These are phyloP conservation scores for Fregata magnificens DNA, from an alignment of 2,113 vertebrate species.

Conservation along the genomic window DNA sequence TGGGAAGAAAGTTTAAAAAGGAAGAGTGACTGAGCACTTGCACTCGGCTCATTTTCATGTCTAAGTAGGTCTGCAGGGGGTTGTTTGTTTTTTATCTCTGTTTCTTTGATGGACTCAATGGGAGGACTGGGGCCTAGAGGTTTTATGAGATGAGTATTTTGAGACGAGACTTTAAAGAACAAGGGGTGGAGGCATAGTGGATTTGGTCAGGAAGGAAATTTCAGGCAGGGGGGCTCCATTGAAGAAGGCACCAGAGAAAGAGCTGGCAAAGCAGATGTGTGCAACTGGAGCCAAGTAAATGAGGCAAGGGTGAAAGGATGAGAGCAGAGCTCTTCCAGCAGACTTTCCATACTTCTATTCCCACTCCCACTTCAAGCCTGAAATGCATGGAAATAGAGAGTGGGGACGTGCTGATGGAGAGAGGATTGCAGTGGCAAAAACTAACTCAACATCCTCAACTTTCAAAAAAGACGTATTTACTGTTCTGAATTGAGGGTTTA, in stretches of 20 bases:
- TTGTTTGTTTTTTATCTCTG: neutral
- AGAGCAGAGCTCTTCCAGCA: neutral
- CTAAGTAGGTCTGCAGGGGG: neutral
- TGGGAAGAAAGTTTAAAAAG: neutral
- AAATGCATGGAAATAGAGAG: neutral
- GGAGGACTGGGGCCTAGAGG: neutral
- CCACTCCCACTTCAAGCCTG: neutral
- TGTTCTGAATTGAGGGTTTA: neutral
- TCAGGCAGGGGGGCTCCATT: neutral
- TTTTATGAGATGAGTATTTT: neutral
- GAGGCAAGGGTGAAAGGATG: neutral
- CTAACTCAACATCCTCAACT: neutral
- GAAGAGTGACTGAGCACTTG: neutral
- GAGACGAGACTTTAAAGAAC: neutral
- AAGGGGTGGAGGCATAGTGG: neutral
- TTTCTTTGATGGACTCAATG: neutral
- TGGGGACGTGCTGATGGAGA: neutral
- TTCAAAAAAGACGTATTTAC: neutral
- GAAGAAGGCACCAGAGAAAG: neutral
- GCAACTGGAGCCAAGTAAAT: neutral
- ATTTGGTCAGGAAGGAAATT: neutral
- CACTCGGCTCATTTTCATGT: neutral
- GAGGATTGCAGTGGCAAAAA: neutral
- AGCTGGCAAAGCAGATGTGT: neutral
- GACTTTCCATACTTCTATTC: neutral